A percentile compares a stretch with the other conserved stretches of the same genome.
phyloP scores from a whole-genome alignment of 2,888 invertebrate species.

The Harpagoxenus sublaevis region DNA sequence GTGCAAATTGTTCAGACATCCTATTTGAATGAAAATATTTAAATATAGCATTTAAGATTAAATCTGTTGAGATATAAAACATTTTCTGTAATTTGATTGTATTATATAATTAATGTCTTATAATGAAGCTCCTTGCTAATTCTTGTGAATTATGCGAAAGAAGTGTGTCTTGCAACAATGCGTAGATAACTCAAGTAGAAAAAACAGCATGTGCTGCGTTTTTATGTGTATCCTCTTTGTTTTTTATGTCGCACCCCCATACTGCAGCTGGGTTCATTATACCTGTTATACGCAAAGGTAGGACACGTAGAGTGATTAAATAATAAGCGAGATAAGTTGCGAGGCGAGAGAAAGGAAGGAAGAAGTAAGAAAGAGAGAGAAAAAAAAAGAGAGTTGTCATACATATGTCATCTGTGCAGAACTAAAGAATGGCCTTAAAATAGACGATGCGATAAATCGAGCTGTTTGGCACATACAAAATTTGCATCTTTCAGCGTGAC shows the following conservation, averaged over 20 bases:
- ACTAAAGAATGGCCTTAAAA: slow-evolving; percentile 46
- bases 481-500: slow-evolving; percentile 21
- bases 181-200: slow-evolving; percentile 49
- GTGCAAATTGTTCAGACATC: background rate
- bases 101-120: background rate
- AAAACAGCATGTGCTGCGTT: slow-evolving; percentile 75
- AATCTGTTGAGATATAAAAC: background rate
- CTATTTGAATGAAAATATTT: background rate
- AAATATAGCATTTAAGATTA: background rate
- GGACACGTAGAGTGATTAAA: slow-evolving; percentile 76
- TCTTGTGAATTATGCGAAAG: slow-evolving; percentile 11
- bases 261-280: slow-evolving; percentile 85
- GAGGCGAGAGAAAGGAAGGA: slow-evolving; percentile 37
- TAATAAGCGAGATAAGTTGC: slow-evolving; percentile 60
- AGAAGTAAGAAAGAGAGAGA: background rate
- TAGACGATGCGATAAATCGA: slow-evolving; percentile 24
- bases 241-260: slow-evolving; percentile 83
- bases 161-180: slow-evolving; percentile 40
- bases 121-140: background rate
- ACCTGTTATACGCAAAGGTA: slow-evolving; percentile 86
- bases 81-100: background rate
- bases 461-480: slow-evolving; percentile 17
- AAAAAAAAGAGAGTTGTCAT: background rate
- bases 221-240: slow-evolving; percentile 83
- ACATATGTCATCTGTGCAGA: slow-evolving; percentile 15